Percentiles rank a stretch among this genome's conserved stretches.
Evolutionary conservation across 2,113 vertebrate genomes (phyloP).

Genomic region (Anoura caudifer): DNA sequence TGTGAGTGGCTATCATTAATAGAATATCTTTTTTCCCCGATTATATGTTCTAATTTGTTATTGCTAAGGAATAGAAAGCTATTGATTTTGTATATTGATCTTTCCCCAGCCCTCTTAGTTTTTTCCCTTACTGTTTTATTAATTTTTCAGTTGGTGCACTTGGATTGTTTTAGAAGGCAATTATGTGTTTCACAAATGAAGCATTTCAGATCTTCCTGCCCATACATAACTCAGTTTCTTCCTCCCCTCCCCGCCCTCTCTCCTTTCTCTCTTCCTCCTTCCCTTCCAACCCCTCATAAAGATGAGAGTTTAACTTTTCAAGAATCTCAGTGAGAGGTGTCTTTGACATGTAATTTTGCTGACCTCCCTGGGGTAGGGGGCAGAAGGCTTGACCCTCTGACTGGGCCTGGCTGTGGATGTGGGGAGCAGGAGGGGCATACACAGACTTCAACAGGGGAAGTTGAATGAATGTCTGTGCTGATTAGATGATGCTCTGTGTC

Average conservation of each 20-base stretch:
- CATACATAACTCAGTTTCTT: background rate
- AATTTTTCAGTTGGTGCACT: background rate
- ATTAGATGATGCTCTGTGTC: background rate
- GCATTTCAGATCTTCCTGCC: background rate
- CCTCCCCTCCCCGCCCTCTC: background rate
- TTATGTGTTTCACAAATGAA: background rate
- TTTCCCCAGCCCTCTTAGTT: background rate
- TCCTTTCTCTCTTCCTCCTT: background rate
- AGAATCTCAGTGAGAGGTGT: background rate
- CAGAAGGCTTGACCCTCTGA: background rate
- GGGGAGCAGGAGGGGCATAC: background rate
- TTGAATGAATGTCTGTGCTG: background rate
- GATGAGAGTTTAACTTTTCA: background rate
- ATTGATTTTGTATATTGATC: constrained; percentile 1
- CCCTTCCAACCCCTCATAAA: background rate
- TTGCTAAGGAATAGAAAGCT: background rate
- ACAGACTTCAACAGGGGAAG: background rate
- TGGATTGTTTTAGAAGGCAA: background rate
- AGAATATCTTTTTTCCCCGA: background rate
- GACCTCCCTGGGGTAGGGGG: background rate
- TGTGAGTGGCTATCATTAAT: background rate
- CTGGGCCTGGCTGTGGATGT: background rate
- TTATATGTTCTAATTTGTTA: constrained; percentile 19
- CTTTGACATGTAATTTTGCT: background rate
- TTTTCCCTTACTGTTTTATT: constrained; percentile 3